Percentiles rank a stretch among this genome's conserved stretches.
Evolutionary conservation across 2,113 vertebrate species (phyloP).

Genomic region (Spea bombifrons): DNA sequence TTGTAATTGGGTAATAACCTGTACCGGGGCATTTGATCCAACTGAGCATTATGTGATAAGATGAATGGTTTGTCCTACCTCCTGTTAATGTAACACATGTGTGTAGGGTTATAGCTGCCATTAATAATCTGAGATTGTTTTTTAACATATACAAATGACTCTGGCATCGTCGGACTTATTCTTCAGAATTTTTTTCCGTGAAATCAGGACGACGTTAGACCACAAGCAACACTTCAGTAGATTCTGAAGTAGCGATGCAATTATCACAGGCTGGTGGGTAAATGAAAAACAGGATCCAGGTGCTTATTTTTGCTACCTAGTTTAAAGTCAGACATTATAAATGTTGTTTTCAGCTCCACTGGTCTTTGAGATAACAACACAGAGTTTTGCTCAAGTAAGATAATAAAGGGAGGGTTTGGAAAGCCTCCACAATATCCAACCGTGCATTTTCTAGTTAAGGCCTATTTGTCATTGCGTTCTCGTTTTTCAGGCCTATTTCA

Average conservation of each 20-base stretch:
- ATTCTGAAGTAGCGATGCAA: conserved; percentile 20
- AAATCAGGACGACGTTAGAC: conserved; percentile 4
- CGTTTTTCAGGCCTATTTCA: neutral
- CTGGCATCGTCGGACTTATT: neutral
- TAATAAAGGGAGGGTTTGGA: neutral
- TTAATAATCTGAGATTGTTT: neutral
- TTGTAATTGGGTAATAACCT: conserved; percentile 23
- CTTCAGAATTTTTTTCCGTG: neutral
- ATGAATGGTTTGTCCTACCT: neutral
- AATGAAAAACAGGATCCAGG: conserved; percentile 27
- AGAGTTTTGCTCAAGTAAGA: conserved; percentile 8
- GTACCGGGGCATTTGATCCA: neutral
- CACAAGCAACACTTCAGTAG: conserved; percentile 13
- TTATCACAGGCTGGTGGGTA: conserved; percentile 29
- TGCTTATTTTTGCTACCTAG: conserved; percentile 17
- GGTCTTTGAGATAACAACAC: conserved; percentile 25
- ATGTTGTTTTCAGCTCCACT: conserved; percentile 30
- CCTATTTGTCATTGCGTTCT: neutral
- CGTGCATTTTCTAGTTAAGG: neutral
- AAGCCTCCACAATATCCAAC: neutral
- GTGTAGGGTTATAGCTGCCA: neutral
- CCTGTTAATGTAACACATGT: conserved; percentile 3
- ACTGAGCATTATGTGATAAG: neutral
- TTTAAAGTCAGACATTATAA: conserved; percentile 10
- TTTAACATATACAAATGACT: conserved; percentile 4